Percentiles rank a stretch among this genome's conserved stretches.
phyloP scores from a whole-genome alignment of 2,113 vertebrate genomes.

The Scortum barcoo region DNA sequence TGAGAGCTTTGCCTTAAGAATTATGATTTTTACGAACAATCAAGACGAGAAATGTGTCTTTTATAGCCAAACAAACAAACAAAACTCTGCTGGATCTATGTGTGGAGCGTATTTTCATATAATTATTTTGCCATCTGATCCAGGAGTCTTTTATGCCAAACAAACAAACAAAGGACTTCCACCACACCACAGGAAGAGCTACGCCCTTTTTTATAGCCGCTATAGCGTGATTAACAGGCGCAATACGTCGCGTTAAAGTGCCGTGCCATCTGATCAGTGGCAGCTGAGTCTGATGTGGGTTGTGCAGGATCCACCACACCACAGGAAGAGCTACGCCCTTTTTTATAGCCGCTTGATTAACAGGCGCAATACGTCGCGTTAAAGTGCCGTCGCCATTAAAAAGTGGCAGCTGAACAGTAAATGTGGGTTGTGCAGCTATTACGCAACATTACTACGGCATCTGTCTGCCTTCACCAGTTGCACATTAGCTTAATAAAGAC shows the following conservation, averaged over 20 bases:
- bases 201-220: neutral
- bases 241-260: neutral
- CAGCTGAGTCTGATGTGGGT: neutral
- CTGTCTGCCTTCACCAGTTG: neutral
- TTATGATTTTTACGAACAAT: neutral
- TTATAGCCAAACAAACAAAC: neutral
- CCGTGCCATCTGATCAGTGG: neutral
- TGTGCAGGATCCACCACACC: neutral
- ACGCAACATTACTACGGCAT: neutral
- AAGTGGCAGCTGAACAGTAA: neutral
- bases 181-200: neutral
- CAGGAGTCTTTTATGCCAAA: too few relatives aligned
- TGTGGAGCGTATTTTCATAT: neutral
- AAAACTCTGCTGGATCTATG: neutral
- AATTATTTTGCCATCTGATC: neutral
- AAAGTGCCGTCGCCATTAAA: neutral
- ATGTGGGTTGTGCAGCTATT: neutral
- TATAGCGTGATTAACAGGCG: neutral
- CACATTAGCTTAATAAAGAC: conserved; percentile 35
- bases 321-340: neutral
- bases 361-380: neutral
- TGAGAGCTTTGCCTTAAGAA: neutral
- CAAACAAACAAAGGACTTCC: too few relatives aligned
- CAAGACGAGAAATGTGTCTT: neutral
- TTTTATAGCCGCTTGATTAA: neutral